These are phyloP conservation scores for Psittacula echo DNA, from an alignment of 2,797 vertebrate genomes.

Conservation along the genomic window DNA sequence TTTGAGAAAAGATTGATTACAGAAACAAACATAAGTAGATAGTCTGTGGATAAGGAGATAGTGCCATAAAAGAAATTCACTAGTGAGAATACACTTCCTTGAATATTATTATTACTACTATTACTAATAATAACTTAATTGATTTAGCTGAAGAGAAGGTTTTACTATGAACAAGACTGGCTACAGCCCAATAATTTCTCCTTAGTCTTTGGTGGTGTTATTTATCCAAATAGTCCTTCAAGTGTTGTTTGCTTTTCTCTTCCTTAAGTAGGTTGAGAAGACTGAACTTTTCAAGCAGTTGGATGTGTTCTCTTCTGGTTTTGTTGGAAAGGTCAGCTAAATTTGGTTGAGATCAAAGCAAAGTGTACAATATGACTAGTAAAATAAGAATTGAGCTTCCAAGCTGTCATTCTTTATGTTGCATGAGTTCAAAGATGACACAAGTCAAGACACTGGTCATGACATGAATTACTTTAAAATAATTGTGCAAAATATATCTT, in stretches of 20 bases:
- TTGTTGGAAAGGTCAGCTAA: slow-evolving; percentile 12
- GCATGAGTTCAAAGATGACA: neutral
- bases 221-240: neutral
- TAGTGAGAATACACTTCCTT: neutral
- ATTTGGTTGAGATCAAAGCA: neutral
- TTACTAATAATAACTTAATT: neutral
- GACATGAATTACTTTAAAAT: neutral
- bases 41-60: neutral
- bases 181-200: neutral
- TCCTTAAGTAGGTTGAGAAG: neutral
- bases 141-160: neutral
- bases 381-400: neutral
- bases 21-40: neutral
- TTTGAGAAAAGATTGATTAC: neutral
- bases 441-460: neutral
- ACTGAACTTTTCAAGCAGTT: neutral
- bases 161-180: neutral
- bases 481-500: neutral
- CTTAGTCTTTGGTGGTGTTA: neutral
- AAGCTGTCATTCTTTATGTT: neutral
- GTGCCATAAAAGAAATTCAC: neutral
- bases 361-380: neutral
- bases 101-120: neutral
- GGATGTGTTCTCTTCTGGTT: neutral
- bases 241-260: neutral